These are phyloP conservation scores for Drosophila mayaguana DNA, from an alignment of 2,888 invertebrate genomes.

Conservation along the genomic window DNA sequence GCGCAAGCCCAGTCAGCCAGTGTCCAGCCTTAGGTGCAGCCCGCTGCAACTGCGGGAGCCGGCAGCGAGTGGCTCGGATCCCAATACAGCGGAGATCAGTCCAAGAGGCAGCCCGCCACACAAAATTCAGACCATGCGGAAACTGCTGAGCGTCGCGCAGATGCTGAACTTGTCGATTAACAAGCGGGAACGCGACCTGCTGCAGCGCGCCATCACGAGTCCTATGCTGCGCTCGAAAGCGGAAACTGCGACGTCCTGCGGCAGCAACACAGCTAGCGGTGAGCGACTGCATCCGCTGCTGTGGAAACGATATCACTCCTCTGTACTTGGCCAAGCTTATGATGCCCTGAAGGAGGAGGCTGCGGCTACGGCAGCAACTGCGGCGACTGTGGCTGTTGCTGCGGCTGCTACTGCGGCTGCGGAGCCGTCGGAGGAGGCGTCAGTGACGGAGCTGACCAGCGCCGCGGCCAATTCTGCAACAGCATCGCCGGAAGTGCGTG, in stretches of 20 bases:
- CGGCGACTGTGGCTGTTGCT: neutral
- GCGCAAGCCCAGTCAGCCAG: neutral
- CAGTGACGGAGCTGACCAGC: neutral
- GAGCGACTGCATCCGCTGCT: conserved; percentile 24
- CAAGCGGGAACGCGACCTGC: conserved; percentile 1
- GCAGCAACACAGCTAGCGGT: neutral
- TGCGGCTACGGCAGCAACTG: neutral
- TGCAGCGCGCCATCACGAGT: conserved; percentile 42
- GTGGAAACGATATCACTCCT: conserved; percentile 43
- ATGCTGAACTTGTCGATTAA: conserved; percentile 3
- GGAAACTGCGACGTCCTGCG: too few species aligned
- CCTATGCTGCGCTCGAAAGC: conserved; percentile 13
- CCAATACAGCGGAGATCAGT: neutral
- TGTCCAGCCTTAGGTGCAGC: neutral
- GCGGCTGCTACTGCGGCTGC: neutral
- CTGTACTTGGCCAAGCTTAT: neutral
- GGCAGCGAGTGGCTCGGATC: too few species aligned
- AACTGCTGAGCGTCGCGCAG: conserved; percentile 8
- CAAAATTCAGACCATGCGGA: neutral
- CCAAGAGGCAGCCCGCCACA: too few species aligned
- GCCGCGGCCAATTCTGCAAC: neutral
- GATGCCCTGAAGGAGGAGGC: neutral
- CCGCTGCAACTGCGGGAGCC: neutral
- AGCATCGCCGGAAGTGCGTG: neutral
- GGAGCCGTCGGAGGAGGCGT: too few species aligned